These are phyloP conservation scores for Notothenia coriiceps DNA, from an alignment of 2,113 vertebrate species.

Conservation along the genomic window DNA sequence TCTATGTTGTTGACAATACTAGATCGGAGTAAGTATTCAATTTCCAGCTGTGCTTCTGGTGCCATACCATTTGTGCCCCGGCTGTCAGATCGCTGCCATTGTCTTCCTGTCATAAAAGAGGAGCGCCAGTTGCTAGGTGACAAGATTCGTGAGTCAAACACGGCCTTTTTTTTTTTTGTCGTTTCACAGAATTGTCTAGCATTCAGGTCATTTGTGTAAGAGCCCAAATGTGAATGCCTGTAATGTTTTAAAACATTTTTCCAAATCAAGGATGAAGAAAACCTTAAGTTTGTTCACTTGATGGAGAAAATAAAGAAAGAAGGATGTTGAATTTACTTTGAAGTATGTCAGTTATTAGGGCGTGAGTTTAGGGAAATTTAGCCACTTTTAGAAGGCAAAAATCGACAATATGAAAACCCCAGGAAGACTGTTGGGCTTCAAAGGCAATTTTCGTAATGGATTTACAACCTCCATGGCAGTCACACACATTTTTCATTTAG, in stretches of 20 bases:
- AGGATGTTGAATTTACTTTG: background rate
- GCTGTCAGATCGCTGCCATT: conserved; percentile 63
- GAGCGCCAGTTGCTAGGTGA: conserved; percentile 82
- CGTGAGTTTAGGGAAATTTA: background rate
- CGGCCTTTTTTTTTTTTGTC: conserved; percentile 47
- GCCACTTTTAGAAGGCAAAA: background rate
- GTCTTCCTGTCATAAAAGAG: conserved; percentile 60
- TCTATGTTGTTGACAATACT: conserved; percentile 20
- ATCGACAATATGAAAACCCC: no score
- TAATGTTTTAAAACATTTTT: background rate
- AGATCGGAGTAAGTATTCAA: conserved; percentile 8
- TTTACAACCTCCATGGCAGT: no score
- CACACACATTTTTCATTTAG: no score
- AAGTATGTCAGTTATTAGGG: background rate
- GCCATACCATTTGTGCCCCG: conserved; percentile 34
- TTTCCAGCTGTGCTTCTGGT: conserved; percentile 19
- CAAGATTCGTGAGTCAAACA: conserved; percentile 62
- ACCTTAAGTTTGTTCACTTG: background rate
- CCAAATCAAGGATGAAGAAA: background rate
- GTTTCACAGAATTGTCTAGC: conserved; percentile 38
- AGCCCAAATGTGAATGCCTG: conserved; percentile 14
- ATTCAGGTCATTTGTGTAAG: conserved; percentile 37
- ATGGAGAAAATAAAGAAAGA: no score
- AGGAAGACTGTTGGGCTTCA: no score
- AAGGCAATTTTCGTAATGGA: no score